phyloP scores from a whole-genome alignment of 2,113 vertebrate genomes.

The Propithecus coquereli region DNA sequence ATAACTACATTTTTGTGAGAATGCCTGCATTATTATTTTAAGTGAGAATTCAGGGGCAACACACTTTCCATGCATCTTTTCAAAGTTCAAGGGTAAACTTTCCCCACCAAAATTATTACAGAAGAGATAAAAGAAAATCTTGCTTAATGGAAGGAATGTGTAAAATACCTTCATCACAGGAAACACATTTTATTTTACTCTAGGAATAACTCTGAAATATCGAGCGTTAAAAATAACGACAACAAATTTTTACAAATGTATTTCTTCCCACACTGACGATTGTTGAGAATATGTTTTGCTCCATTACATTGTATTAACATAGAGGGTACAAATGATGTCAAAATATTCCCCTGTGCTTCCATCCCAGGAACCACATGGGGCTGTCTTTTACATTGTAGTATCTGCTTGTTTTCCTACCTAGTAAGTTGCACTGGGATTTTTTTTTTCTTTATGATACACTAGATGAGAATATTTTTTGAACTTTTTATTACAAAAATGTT shows the following conservation, averaged over 20 bases:
- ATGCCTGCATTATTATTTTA: conserved; percentile 19
- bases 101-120: not conserved
- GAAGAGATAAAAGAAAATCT: not conserved
- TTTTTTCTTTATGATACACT: not conserved
- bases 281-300: not conserved
- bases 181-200: conserved; percentile 17
- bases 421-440: not conserved
- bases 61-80: not conserved
- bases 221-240: conserved; percentile 7
- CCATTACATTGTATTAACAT: not conserved
- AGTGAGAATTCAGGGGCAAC: not conserved
- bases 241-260: not conserved
- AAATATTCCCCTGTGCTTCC: not conserved
- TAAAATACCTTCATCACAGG: conserved; percentile 10
- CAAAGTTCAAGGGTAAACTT: not conserved
- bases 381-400: not conserved
- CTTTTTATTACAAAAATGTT: not conserved
- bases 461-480: not conserved
- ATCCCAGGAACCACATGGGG: not conserved
- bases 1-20: conserved; percentile 16
- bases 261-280: conserved; percentile 28
- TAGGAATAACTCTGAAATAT: conserved; percentile 19
- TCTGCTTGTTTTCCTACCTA: not conserved
- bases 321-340: not conserved
- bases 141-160: not conserved